Percentiles rank a stretch among this genome's conserved stretches.
These are phyloP conservation scores for Antitype chi DNA, from an alignment of 2,888 invertebrate genomes.

Conservation along the genomic window DNA sequence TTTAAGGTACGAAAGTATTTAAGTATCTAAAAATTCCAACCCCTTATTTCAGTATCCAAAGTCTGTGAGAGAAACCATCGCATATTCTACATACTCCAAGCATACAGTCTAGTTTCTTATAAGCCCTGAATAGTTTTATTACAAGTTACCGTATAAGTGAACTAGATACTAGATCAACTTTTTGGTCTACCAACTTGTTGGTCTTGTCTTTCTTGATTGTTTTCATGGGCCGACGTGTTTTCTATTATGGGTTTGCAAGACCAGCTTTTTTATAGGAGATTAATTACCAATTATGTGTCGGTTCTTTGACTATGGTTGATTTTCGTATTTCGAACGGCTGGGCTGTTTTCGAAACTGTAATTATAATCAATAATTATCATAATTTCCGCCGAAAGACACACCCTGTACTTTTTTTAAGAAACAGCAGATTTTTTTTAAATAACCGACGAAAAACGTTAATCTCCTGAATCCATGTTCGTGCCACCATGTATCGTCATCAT, in stretches of 20 bases:
- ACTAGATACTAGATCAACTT: slow-evolving; percentile 3
- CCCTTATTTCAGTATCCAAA: neutral
- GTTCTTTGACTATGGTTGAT: neutral
- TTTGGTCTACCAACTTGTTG: slow-evolving; percentile 43
- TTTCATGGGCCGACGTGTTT: slow-evolving; percentile 10
- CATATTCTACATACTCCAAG: slow-evolving; percentile 12
- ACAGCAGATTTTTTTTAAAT: no score
- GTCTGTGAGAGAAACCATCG: slow-evolving; percentile 24
- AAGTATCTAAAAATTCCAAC: no score
- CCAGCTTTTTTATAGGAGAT: slow-evolving; percentile 8
- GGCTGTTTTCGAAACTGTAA: neutral
- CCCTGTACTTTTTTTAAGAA: no score
- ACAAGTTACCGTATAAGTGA: slow-evolving; percentile 52
- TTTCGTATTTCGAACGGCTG: neutral
- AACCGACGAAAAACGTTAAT: no score
- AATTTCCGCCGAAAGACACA: neutral
- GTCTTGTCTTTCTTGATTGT: slow-evolving; percentile 42
- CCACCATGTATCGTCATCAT: no score
- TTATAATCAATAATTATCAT: neutral
- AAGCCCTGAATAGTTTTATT: slow-evolving; percentile 32
- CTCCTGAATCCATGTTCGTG: no score
- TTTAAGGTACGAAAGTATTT: no score
- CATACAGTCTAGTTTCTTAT: slow-evolving; percentile 35
- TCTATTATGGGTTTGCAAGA: slow-evolving; percentile 38
- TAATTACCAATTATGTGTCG: neutral